A percentile compares a stretch with the other conserved stretches of the same genome.
Conservation (phyloP, 2,888 invertebrate genomes). For the Dasypolia templi region DNA sequence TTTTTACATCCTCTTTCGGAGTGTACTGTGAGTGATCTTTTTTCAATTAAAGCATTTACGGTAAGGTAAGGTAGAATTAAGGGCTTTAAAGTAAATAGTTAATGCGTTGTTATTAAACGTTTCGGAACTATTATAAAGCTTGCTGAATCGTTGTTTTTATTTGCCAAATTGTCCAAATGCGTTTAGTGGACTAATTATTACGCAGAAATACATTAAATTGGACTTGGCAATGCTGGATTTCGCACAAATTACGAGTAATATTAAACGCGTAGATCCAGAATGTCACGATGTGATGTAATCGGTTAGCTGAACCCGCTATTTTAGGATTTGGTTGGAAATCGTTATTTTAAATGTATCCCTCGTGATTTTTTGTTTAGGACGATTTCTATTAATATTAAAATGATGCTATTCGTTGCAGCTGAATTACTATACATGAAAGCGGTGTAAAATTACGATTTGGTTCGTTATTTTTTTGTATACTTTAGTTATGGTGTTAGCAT, state of each 20-base stretch:
- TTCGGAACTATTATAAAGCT: conserved; percentile 40
- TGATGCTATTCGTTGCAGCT: conserved; percentile 36
- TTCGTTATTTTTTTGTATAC: not conserved
- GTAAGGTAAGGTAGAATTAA: conserved; percentile 64
- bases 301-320: conserved; percentile 82
- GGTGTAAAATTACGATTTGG: conserved; percentile 21
- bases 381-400: conserved; percentile 67
- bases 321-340: conserved; percentile 78
- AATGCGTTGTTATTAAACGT: conserved; percentile 33
- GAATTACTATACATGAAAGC: conserved; percentile 9
- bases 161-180: conserved; percentile 74
- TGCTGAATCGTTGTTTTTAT: conserved; percentile 59
- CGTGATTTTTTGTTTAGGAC: conserved; percentile 70
- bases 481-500: not conserved
- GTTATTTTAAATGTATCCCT: conserved; percentile 77
- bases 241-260: conserved; percentile 79
- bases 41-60: conserved; percentile 13
- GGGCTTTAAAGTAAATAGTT: conserved; percentile 19
- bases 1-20: conserved; percentile 65
- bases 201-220: conserved; percentile 82
- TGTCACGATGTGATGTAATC: conserved; percentile 85
- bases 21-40: conserved; percentile 70
- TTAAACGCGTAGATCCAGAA: conserved; percentile 80
- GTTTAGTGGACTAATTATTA: conserved; percentile 77
- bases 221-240: conserved; percentile 82